Percentiles rank a stretch among this genome's conserved stretches.
These are phyloP conservation scores for Cheilosia grossa DNA, from an alignment of 2,888 invertebrate species.

Conservation along the genomic window DNA sequence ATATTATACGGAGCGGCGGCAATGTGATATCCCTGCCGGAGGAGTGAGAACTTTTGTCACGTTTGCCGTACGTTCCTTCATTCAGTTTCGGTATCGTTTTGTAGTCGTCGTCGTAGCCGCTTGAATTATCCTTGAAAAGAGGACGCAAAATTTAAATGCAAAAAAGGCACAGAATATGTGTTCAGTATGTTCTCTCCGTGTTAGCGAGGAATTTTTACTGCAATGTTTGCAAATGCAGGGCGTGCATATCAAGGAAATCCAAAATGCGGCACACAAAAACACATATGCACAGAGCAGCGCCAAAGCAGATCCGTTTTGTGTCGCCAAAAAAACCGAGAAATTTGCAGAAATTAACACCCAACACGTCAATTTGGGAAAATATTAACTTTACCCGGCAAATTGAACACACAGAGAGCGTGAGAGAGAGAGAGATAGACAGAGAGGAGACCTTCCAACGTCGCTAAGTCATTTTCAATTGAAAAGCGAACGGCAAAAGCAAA, in stretches of 20 bases:
- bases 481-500: conserved; percentile 23
- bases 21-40: conserved; percentile 40
- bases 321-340: conserved; percentile 23
- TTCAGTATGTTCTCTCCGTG: conserved; percentile 19
- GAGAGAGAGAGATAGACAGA: not conserved
- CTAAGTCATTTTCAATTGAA: conserved; percentile 61
- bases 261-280: conserved; percentile 38
- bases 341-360: conserved; percentile 64
- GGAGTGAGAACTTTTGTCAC: conserved; percentile 69
- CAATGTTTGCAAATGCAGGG: conserved; percentile 66
- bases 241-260: conserved; percentile 42
- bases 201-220: conserved; percentile 55
- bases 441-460: conserved; percentile 9
- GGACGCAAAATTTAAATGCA: conserved; percentile 9
- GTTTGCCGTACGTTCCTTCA: conserved; percentile 46
- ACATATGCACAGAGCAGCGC: conserved; percentile 19
- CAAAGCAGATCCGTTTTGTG: conserved; percentile 21
- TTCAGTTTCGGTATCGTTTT: conserved; percentile 10
- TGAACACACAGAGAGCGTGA: not conserved
- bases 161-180: conserved; percentile 5
- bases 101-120: conserved; percentile 9
- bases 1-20: conserved; percentile 29
- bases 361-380: conserved; percentile 67
- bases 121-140: conserved; percentile 55
- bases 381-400: conserved; percentile 57